Percentiles rank a stretch among this genome's conserved stretches.
Evolutionary conservation across 2,113 vertebrate genomes (phyloP).

Genomic region (Nycticryphes semicollaris): DNA sequence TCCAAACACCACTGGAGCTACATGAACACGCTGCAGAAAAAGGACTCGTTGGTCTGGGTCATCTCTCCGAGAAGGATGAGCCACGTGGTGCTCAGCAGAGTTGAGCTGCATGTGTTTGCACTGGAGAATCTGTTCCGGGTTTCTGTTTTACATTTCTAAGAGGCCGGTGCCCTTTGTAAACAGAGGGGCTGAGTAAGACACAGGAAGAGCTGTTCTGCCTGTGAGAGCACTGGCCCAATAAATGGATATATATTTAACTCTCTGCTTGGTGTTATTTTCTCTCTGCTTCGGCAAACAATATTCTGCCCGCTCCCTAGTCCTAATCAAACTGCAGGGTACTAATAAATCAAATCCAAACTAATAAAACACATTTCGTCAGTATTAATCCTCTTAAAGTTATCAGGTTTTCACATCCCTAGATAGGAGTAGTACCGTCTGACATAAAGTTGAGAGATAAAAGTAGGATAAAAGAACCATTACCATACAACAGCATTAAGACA

Average conservation of each 20-base stretch:
- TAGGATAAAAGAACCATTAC: constrained; percentile 67
- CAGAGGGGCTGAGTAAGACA: background rate
- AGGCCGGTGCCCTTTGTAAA: background rate
- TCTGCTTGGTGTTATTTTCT: constrained; percentile 72
- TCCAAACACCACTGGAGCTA: background rate
- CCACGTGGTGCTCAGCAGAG: background rate
- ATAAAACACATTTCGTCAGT: constrained; percentile 72
- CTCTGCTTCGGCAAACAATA: constrained; percentile 71
- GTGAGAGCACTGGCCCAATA: constrained; percentile 23
- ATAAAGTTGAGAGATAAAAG: constrained; percentile 70
- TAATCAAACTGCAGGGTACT: constrained; percentile 75
- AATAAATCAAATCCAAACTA: constrained; percentile 78
- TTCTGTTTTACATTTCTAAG: constrained; percentile 37
- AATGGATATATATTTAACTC: constrained; percentile 62
- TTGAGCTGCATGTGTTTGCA: background rate
- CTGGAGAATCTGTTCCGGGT: background rate
- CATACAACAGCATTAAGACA: constrained; percentile 60
- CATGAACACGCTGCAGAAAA: background rate
- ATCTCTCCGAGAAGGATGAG: background rate
- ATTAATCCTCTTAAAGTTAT: constrained; percentile 78
- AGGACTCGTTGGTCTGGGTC: background rate
- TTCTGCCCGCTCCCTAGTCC: constrained; percentile 46
- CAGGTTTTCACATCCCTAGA: constrained; percentile 63
- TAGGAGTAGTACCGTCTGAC: constrained; percentile 63
- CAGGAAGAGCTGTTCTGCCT: constrained; percentile 16